Conservation (phyloP, 2,888 invertebrate species). For the Hemistola chrysoprasaria region DNA sequence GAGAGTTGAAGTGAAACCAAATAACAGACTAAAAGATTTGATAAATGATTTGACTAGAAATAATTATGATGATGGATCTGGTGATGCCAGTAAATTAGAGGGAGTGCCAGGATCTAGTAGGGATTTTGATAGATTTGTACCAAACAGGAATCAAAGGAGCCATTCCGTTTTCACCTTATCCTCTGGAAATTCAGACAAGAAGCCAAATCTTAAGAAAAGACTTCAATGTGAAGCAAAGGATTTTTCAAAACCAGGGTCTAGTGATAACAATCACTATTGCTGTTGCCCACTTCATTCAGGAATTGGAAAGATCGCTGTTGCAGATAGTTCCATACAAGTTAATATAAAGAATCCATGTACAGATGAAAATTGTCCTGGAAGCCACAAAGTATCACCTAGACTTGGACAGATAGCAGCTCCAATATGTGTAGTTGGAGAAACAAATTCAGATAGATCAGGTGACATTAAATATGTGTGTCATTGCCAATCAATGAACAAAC, state of each 20-base stretch:
- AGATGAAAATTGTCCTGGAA: constrained; percentile 19
- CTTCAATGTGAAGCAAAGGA: constrained; percentile 44
- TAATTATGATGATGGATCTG: constrained; percentile 71
- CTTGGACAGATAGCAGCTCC: constrained; percentile 27
- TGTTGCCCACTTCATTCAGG: constrained; percentile 51
- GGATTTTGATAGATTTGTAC: constrained; percentile 36
- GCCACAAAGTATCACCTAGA: constrained; percentile 11
- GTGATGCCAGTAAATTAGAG: constrained; percentile 73
- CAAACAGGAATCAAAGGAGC: constrained; percentile 54
- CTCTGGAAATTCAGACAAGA: constrained; percentile 58
- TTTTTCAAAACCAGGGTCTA: constrained; percentile 41
- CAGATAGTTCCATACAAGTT: constrained; percentile 65
- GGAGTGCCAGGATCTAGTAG: constrained; percentile 49
- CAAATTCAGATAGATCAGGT: constrained; percentile 38
- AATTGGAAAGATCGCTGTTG: constrained; percentile 42
- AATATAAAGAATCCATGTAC: constrained; percentile 41
- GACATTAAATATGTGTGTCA: constrained; percentile 62
- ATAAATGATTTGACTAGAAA: constrained; percentile 72
- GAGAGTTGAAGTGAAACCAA: constrained; percentile 41
- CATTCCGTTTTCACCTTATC: constrained; percentile 75
- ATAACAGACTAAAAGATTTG: constrained; percentile 57
- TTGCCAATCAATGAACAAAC: constrained; percentile 47
- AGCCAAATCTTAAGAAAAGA: constrained; percentile 48
- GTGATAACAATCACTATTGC: constrained; percentile 50
- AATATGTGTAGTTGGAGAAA: constrained; percentile 29